Base-by-base conservation (phyloP, 2,113 vertebrate genomes). In the Corydoras sp. region DNA sequence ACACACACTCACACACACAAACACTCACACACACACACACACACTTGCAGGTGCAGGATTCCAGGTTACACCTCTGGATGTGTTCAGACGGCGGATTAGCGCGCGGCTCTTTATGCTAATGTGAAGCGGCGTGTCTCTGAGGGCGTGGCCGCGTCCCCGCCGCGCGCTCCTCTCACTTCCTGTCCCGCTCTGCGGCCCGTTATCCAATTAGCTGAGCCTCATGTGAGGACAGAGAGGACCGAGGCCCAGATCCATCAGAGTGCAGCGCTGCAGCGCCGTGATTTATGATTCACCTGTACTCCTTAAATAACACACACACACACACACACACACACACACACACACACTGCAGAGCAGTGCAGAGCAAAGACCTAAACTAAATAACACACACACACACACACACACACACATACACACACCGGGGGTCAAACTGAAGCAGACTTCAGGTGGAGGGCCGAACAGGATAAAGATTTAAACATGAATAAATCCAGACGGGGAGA, bases 221-320 rank as follows among this genome's bases (percentile, higher is more conserved):
- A 53, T 66, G 65, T 59, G 56, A 32, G 71, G n/a, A n/a, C n/a
- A 64, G 59, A 58, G 12, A 51, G 12, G 12, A 59, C 43, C 51
- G 66, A 58, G 59, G 53, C 15, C 76, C 72, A 71, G 61, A 78
- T 78, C 60, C 73, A 78, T 78, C 76, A 74, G 62, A 32, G 58
- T 51, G 60, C 14, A 68, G 51, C 51, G 58, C 58, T 63, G 35
- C 68, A 35, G 32, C 6, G 58, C 29, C 2, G 59, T 78, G 72
- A 78, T 78, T 78, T 75, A 78, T 75, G 68, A 68, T 15, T 14
- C 31, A 59, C 12, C 59, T 75, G 74, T 71, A 56, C 58, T 74
- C 13, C 72, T 69, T 61, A 74, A 78, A 74, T 68, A 78, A 66
- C n/a, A n/a, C n/a, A n/a, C n/a, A n/a, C n/a, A n/a, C n/a, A n/a